These are phyloP conservation scores for Phytoseiulus persimilis DNA, from an alignment of 2,888 invertebrate genomes.

Conservation along the genomic window DNA sequence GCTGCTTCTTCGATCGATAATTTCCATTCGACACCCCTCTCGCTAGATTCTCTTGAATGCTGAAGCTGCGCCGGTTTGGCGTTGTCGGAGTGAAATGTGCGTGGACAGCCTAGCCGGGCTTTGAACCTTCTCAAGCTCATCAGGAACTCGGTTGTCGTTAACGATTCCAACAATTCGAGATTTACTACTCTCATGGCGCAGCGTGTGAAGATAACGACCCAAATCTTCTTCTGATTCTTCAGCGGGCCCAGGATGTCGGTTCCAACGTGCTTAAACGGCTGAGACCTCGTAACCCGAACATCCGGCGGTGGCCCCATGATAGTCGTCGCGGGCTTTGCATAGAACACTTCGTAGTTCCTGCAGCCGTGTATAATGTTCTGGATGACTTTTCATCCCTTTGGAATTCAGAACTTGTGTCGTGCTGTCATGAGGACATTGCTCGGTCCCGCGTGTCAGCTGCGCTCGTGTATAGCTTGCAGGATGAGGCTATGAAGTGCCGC, in stretches of 20 bases:
- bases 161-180: slow-evolving; percentile 39
- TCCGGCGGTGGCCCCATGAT: slow-evolving; percentile 37
- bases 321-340: background rate
- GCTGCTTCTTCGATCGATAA: background rate
- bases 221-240: background rate
- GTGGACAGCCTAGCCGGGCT: slow-evolving; percentile 24
- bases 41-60: background rate
- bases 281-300: slow-evolving; percentile 10
- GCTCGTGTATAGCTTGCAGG: background rate
- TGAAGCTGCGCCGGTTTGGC: background rate
- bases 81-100: slow-evolving; percentile 11
- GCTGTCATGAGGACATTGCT: background rate
- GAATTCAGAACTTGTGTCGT: background rate
- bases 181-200: slow-evolving; percentile 40
- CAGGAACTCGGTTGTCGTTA: slow-evolving; percentile 38
- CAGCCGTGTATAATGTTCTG: slow-evolving; percentile 33
- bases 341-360: background rate
- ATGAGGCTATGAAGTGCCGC: background rate
- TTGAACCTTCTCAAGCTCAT: slow-evolving; percentile 40
- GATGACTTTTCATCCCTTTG: background rate
- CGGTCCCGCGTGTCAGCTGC: background rate
- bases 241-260: slow-evolving; percentile 41
- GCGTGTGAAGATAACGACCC: slow-evolving; percentile 41
- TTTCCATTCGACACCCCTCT: background rate
- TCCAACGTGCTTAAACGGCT: slow-evolving; percentile 39